Evolutionary conservation across 2,888 invertebrate species (phyloP).

Genomic region (Macropis europaea): DNA sequence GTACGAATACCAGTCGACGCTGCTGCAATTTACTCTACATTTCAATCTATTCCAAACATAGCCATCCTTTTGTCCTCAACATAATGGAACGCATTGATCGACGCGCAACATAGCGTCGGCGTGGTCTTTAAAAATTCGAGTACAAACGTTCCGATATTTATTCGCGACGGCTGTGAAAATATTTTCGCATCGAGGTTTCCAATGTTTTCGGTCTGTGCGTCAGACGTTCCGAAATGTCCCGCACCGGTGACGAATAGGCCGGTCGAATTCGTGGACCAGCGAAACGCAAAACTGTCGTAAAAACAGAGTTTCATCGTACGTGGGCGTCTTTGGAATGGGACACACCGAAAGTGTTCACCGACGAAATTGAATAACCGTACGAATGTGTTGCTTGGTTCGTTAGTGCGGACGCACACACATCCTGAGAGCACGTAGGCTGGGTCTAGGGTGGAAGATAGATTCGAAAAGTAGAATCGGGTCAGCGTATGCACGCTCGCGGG

Average conservation of each 20-base stretch:
- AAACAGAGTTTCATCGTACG: background rate
- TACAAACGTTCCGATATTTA: background rate
- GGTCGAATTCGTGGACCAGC: background rate
- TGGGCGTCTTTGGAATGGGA: conserved; percentile 22
- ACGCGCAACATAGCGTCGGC: background rate
- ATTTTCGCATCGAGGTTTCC: no score
- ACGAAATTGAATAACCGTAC: conserved; percentile 2
- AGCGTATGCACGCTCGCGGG: conserved; percentile 5
- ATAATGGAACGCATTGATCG: conserved; percentile 38
- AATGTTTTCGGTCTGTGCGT: no score
- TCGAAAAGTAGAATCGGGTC: conserved; percentile 43
- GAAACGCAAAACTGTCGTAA: no score
- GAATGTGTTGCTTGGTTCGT: conserved; percentile 12
- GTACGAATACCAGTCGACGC: background rate
- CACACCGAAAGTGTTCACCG: background rate
- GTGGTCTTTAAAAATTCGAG: conserved; percentile 8
- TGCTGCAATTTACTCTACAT: conserved; percentile 18
- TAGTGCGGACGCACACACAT: conserved; percentile 2
- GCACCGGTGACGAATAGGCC: background rate
- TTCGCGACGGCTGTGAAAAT: background rate
- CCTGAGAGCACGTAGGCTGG: background rate
- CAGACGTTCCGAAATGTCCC: no score
- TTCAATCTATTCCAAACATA: conserved; percentile 1
- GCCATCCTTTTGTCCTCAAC: conserved; percentile 24
- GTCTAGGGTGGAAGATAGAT: conserved; percentile 31